Evolutionary conservation across 2,888 invertebrate species (phyloP).

Genomic region (Orchesellides sinensis): DNA sequence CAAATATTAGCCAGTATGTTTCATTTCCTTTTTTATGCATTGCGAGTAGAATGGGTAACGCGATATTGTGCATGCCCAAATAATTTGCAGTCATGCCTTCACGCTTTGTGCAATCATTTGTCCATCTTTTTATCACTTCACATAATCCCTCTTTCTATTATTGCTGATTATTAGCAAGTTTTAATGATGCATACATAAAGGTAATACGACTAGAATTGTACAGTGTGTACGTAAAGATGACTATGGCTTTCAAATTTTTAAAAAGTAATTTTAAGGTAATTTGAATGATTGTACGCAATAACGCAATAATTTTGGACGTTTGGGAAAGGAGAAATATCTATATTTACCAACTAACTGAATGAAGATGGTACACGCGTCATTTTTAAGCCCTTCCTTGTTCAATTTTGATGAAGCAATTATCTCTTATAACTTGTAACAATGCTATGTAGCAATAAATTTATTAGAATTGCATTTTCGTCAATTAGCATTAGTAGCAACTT

Average conservation of each 20-base stretch:
- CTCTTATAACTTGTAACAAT: too few species aligned
- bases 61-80: conserved; percentile 37
- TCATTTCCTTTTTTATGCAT: neutral
- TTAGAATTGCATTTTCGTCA: too few species aligned
- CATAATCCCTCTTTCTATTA: conserved; percentile 6
- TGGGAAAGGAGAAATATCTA: too few species aligned
- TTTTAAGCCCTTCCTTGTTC: too few species aligned
- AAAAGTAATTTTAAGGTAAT: neutral
- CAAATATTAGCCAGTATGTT: neutral
- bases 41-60: conserved; percentile 27
- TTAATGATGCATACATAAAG: neutral
- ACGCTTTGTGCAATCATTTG: conserved; percentile 14
- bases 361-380: too few species aligned
- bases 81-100: conserved; percentile 36
- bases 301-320: neutral
- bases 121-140: conserved; percentile 14
- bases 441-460: too few species aligned
- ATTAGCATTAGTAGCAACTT: too few species aligned
- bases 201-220: neutral
- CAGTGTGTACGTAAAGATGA: neutral
- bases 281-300: neutral
- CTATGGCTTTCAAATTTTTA: conserved; percentile 8
- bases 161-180: conserved; percentile 26
- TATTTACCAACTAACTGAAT: neutral
- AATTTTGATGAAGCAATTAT: too few species aligned